Percentiles rank a stretch among this genome's conserved stretches.
Evolutionary conservation across 1,140 invertebrate species (phyloP).

Genomic region (Antheraea pernyi): DNA sequence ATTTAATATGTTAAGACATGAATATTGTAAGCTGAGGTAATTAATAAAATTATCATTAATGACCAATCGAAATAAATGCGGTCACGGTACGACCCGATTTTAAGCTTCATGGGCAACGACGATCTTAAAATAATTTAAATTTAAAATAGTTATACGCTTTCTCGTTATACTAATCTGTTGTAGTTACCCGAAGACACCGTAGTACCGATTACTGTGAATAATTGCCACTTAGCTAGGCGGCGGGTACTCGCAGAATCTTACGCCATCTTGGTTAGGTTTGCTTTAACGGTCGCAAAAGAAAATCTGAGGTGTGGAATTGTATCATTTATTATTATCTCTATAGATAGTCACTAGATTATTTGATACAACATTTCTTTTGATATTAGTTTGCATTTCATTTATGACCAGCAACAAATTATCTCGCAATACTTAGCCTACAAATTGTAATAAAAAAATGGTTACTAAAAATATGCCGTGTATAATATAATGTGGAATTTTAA

Average conservation of each 20-base stretch:
- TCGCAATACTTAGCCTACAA: too few species aligned
- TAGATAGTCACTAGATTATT: neutral
- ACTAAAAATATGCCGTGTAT: too few species aligned
- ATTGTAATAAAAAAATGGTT: too few species aligned
- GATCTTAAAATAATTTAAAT: neutral
- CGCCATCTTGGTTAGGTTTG: constrained; percentile 12
- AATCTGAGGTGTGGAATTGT: neutral
- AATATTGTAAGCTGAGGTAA: too few species aligned
- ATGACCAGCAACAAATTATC: too few species aligned
- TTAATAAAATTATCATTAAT: neutral
- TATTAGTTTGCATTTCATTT: too few species aligned
- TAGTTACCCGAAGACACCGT: neutral
- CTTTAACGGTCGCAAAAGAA: neutral
- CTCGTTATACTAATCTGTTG: neutral
- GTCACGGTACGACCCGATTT: neutral
- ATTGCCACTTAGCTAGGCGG: neutral
- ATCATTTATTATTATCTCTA: neutral
- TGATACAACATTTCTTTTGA: too few species aligned
- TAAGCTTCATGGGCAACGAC: neutral
- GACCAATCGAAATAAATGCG: neutral
- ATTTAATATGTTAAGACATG: too few species aligned
- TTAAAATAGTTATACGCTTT: neutral
- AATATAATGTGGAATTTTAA: too few species aligned
- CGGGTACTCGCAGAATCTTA: constrained; percentile 12
- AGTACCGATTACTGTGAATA: neutral